phyloP scores from a whole-genome alignment of 1,140 invertebrate genomes.

The Trigoniulus corallinus region DNA sequence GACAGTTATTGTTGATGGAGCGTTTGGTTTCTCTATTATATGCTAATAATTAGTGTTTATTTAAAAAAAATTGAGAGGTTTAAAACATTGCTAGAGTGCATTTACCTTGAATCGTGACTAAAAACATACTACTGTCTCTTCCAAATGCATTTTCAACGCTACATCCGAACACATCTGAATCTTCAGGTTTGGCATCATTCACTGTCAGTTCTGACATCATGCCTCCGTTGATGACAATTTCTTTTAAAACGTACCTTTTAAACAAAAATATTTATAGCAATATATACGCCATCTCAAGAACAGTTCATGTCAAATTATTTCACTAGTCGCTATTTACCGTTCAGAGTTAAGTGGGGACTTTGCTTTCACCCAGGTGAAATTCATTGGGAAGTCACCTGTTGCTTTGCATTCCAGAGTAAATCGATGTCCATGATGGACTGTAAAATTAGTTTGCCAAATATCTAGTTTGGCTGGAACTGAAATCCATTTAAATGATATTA shows the following conservation, averaged over 20 bases:
- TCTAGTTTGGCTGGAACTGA: slow-evolving; percentile 82
- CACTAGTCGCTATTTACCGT: no score
- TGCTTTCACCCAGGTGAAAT: slow-evolving; percentile 17
- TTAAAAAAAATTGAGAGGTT: no score
- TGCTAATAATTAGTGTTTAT: no score
- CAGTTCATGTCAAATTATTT: no score
- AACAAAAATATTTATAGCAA: no score
- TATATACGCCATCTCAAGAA: no score
- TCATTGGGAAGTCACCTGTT: slow-evolving; percentile 77
- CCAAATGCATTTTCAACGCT: slow-evolving; percentile 16
- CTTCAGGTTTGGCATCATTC: slow-evolving; percentile 47
- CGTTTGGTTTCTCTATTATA: slow-evolving; percentile 71
- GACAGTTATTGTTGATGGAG: slow-evolving; percentile 75
- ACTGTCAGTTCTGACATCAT: slow-evolving; percentile 7
- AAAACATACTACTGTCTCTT: neutral
- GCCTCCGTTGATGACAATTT: neutral
- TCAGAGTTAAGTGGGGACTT: neutral
- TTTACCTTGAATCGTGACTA: neutral
- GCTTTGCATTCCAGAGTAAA: slow-evolving; percentile 86
- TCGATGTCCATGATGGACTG: slow-evolving; percentile 71
- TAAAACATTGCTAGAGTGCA: no score
- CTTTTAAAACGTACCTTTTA: neutral
- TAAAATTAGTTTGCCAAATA: slow-evolving; percentile 77
- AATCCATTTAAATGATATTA: neutral
- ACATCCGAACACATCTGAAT: slow-evolving; percentile 86